These are phyloP conservation scores for Bovichtus variegatus DNA, from an alignment of 2,797 vertebrate species.

Conservation along the genomic window DNA sequence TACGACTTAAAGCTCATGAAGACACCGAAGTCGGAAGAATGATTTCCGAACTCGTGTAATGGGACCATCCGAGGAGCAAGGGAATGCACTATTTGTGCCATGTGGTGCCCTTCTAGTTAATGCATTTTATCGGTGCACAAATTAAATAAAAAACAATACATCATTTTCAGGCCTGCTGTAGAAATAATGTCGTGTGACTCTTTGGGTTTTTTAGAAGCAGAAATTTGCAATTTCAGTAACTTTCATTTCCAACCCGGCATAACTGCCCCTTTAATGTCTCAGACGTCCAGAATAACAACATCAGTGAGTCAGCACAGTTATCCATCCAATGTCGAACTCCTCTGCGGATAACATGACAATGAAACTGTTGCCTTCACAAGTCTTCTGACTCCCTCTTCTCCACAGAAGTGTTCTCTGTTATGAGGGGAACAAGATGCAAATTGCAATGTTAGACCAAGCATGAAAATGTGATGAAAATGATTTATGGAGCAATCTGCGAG, in stretches of 20 bases:
- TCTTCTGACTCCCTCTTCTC: slow-evolving; percentile 42
- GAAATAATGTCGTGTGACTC: slow-evolving; percentile 14
- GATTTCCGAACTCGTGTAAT: too few relatives aligned
- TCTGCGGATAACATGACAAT: slow-evolving; percentile 43
- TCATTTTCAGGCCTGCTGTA: slow-evolving; percentile 6
- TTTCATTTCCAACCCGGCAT: slow-evolving; percentile 34
- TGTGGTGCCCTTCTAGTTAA: too few relatives aligned
- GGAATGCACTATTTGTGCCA: too few relatives aligned
- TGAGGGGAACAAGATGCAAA: slow-evolving; percentile 73
- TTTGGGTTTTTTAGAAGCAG: slow-evolving; percentile 17
- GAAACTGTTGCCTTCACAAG: slow-evolving; percentile 39
- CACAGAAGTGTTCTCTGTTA: slow-evolving; percentile 44
- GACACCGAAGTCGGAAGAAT: too few relatives aligned
- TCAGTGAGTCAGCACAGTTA: slow-evolving; percentile 58
- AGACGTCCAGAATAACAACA: slow-evolving; percentile 54
- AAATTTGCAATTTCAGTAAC: slow-evolving; percentile 42
- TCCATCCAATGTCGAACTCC: slow-evolving; percentile 54
- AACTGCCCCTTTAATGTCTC: slow-evolving; percentile 41
- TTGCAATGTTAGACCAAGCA: slow-evolving; percentile 62
- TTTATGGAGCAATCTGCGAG: slow-evolving; percentile 71
- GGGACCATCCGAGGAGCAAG: too few relatives aligned
- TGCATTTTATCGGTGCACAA: not conserved
- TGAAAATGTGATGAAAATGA: slow-evolving; percentile 67
- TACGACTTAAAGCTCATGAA: too few relatives aligned
- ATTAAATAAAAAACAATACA: not conserved